Evolutionary conservation across 2,888 invertebrate species (phyloP).

Genomic region (Leptopilina myrica): DNA sequence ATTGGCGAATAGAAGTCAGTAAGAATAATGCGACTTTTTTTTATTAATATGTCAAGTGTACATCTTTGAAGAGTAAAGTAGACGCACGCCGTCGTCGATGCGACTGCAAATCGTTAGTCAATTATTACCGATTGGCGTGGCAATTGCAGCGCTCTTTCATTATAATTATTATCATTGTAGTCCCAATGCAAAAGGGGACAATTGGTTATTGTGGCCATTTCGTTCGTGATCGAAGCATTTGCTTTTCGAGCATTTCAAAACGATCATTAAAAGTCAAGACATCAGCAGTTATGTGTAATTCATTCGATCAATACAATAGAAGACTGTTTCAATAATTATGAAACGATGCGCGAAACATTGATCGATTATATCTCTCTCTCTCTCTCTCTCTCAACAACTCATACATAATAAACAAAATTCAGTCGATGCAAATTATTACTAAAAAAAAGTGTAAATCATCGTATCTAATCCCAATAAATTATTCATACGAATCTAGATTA

Average conservation of each 20-base stretch:
- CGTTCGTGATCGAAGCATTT: conserved; percentile 31
- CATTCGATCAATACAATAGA: conserved; percentile 1
- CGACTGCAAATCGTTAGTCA: conserved; percentile 48
- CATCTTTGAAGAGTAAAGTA: conserved; percentile 52
- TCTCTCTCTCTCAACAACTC: background rate
- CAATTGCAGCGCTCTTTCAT: conserved; percentile 44
- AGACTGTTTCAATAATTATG: conserved; percentile 26
- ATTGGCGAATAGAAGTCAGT: background rate
- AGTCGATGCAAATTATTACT: background rate
- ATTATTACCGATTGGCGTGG: conserved; percentile 55
- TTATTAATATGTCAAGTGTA: conserved; percentile 62
- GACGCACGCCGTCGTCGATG: conserved; percentile 55
- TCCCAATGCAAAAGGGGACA: conserved; percentile 40
- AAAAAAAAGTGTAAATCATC: background rate
- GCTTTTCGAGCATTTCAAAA: background rate
- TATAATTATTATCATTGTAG: conserved; percentile 48
- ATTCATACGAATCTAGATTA: no score
- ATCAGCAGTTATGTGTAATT: conserved; percentile 17
- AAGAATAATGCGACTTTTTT: conserved; percentile 59
- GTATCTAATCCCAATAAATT: no score
- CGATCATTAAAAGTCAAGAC: conserved; percentile 22
- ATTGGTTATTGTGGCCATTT: conserved; percentile 44
- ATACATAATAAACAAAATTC: background rate
- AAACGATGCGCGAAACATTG: conserved; percentile 5
- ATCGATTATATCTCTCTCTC: background rate